Percentiles rank a stretch among this genome's conserved stretches.
phyloP scores from a whole-genome alignment of 53 echinoderm and acorn worm species.

The Echinometra lucunter region DNA sequence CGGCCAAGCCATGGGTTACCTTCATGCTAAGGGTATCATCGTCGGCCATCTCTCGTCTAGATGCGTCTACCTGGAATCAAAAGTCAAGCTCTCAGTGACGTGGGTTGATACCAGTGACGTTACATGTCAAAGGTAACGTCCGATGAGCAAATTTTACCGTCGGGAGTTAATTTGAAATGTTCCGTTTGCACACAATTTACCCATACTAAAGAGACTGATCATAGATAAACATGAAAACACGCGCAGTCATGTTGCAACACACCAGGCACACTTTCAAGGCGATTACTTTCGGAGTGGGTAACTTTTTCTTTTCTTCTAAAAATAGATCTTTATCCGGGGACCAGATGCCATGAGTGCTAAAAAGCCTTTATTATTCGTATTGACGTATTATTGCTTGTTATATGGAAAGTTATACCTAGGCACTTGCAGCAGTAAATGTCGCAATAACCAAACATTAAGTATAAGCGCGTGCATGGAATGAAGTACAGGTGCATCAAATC shows the following conservation, averaged over 20 bases:
- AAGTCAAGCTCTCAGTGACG: constrained; percentile 95
- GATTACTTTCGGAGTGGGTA: neutral
- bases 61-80: constrained; percentile 92
- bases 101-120: constrained; percentile 83
- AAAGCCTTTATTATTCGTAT: neutral
- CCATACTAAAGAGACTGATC: too few relatives aligned
- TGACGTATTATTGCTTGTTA: neutral
- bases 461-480: neutral
- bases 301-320: neutral
- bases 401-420: neutral
- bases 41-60: constrained; percentile 91
- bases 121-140: constrained; percentile 78
- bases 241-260: too few relatives aligned
- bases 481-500: neutral
- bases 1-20: constrained; percentile 96
- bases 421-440: neutral
- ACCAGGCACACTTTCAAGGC: too few relatives aligned
- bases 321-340: neutral
- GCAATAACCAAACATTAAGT: neutral
- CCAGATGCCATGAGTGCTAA: neutral
- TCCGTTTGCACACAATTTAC: too few relatives aligned
- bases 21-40: constrained; percentile 93
- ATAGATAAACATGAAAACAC: too few relatives aligned
- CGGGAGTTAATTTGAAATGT: too few relatives aligned
- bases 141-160: neutral